Percentiles rank a stretch among this genome's conserved stretches.
Conservation (phyloP, 1,140 invertebrate genomes). For the Triops longicaudatus region DNA sequence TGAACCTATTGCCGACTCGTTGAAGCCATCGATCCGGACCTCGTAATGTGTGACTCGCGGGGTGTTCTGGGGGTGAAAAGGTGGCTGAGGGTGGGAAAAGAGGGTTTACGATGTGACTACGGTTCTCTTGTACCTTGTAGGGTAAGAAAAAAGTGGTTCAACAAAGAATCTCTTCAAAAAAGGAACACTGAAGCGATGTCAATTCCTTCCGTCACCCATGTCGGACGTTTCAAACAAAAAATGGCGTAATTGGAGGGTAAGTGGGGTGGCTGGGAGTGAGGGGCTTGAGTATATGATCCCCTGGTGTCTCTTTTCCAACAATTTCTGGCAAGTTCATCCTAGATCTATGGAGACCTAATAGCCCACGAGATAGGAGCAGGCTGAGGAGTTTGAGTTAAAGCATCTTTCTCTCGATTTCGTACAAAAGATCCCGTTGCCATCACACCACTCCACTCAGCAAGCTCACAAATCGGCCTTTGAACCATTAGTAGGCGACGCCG, state of each 20-base stretch:
- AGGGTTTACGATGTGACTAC: not conserved
- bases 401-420: not conserved
- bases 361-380: no score
- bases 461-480: constrained; percentile 13
- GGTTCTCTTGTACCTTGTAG: no score
- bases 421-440: not conserved
- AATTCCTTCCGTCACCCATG: not conserved
- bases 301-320: not conserved
- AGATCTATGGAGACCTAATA: not conserved
- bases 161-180: not conserved
- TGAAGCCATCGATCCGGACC: not conserved
- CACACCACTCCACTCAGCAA: not conserved
- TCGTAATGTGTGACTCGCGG: no score
- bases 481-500: not conserved
- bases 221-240: not conserved
- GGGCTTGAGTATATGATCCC: no score
- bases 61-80: no score
- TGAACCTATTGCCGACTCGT: constrained; percentile 10
- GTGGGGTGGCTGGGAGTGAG: not conserved
- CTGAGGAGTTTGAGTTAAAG: not conserved
- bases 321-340: not conserved
- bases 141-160: no score
- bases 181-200: not conserved
- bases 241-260: not conserved
- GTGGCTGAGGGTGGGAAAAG: not conserved